Evolutionary conservation across 2,113 vertebrate genomes (phyloP).

Genomic region (Gadus chalcogrammus): DNA sequence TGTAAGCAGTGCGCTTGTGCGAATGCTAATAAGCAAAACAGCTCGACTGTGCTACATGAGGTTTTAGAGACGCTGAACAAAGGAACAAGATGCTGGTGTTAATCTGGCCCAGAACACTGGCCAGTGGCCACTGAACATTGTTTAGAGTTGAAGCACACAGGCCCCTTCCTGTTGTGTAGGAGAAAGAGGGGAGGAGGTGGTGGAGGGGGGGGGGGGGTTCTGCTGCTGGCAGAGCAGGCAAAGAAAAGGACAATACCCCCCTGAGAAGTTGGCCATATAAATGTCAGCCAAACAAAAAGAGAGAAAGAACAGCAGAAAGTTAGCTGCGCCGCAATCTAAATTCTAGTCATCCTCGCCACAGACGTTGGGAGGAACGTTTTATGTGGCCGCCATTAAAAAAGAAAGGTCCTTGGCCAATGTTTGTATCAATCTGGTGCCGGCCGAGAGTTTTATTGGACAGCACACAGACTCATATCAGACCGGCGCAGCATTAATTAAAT

Average conservation of each 20-base stretch:
- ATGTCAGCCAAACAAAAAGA: background rate
- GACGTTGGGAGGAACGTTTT: background rate
- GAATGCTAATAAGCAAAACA: background rate
- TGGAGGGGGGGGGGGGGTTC: background rate
- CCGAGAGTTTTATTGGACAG: background rate
- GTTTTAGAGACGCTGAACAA: background rate
- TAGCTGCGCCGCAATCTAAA: background rate
- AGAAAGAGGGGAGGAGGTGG: background rate
- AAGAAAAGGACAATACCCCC: background rate
- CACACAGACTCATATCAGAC: background rate
- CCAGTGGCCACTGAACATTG: slow-evolving; percentile 9
- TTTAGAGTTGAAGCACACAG: slow-evolving; percentile 6
- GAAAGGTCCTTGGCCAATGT: background rate
- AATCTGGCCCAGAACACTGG: slow-evolving; percentile 5
- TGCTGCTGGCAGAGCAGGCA: background rate
- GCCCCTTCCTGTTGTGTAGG: slow-evolving; percentile 9
- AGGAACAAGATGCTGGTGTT: background rate
- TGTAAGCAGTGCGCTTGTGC: background rate
- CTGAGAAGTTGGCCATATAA: background rate
- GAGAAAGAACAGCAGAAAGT: background rate
- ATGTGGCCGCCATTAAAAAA: background rate
- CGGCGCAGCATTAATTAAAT: background rate
- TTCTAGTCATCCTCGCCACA: background rate
- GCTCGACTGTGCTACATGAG: background rate
- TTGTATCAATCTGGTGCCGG: background rate